phyloP scores from a whole-genome alignment of 2,113 vertebrate species.

The Talpa occidentalis region DNA sequence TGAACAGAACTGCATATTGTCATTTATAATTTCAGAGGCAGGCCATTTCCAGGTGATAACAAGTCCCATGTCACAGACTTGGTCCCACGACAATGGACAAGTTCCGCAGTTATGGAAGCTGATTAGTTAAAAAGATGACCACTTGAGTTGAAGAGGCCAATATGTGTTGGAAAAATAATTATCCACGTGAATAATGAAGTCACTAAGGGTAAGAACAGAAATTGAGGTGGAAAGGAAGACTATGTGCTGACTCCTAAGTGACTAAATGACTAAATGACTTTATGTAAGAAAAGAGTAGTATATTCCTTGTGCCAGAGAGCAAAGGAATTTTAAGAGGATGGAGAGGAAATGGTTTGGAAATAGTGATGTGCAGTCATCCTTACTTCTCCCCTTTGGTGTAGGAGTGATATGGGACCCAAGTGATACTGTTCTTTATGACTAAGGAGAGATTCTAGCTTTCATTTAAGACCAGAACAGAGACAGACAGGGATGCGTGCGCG shows the following conservation, averaged over 20 bases:
- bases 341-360: background rate
- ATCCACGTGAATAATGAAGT: background rate
- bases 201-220: background rate
- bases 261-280: background rate
- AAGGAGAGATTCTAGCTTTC: background rate
- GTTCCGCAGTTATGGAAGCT: background rate
- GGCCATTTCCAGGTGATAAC: background rate
- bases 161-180: background rate
- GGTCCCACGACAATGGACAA: too few species aligned
- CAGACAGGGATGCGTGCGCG: background rate
- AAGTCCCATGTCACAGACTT: background rate
- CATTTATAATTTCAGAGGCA: background rate
- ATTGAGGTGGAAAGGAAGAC: background rate
- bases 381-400: background rate
- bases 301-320: background rate
- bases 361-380: background rate
- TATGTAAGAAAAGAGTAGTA: background rate
- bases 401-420: background rate
- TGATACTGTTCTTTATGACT: background rate
- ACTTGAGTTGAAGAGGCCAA: background rate
- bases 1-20: constrained; percentile 2
- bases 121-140: background rate
- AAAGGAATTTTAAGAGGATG: background rate
- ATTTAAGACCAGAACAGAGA: background rate
- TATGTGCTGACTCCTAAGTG: background rate